phyloP scores from a whole-genome alignment of 2,113 vertebrate genomes.

The Pygoscelis adeliae region DNA sequence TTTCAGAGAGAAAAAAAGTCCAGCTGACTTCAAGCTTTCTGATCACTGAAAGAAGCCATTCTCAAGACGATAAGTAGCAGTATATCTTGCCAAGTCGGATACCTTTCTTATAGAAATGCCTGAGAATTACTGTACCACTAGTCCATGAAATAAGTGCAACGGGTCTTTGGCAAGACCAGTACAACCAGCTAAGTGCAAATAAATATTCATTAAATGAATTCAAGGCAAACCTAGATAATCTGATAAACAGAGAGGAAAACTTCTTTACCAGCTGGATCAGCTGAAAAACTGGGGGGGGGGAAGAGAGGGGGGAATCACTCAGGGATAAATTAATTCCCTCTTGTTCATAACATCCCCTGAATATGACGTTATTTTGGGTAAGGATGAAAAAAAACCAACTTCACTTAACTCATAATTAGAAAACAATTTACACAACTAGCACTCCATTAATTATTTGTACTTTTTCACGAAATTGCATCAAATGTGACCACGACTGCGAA shows the following conservation, averaged over 20 bases:
- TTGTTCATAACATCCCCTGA: not conserved
- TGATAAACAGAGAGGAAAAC: not conserved
- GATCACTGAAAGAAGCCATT: not conserved
- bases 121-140: not conserved
- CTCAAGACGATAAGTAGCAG: not conserved
- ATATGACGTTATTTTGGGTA: not conserved
- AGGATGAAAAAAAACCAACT: not conserved
- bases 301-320: rapidly evolving
- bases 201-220: not conserved
- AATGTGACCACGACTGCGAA: not conserved
- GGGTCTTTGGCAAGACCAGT: not conserved
- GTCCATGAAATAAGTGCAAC: not conserved
- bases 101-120: not conserved
- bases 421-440: not conserved
- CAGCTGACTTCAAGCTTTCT: not conserved
- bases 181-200: not conserved
- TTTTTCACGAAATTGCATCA: not conserved
- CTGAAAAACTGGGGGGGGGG: not conserved
- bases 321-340: not conserved
- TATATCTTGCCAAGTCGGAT: not conserved
- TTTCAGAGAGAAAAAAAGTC: not conserved
- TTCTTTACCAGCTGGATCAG: not conserved
- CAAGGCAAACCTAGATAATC: not conserved
- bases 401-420: not conserved
- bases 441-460: not conserved